Evolutionary conservation across 2,797 vertebrate species (phyloP).

Genomic region (Peromyscus nudipes): DNA sequence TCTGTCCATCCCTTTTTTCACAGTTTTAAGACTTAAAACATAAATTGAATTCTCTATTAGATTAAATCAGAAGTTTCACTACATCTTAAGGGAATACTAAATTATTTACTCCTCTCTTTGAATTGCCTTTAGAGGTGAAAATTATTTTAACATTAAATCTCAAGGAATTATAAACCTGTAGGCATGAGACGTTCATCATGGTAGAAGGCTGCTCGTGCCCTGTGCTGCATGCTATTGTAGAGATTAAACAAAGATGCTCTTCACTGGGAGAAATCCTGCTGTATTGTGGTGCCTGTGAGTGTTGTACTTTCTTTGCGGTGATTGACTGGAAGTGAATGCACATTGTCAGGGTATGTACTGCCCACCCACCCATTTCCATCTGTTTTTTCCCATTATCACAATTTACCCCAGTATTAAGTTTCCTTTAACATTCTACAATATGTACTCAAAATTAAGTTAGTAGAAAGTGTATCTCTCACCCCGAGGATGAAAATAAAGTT

Average conservation of each 20-base stretch:
- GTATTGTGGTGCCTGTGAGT: neutral
- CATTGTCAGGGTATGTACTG: neutral
- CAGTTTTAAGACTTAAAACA: conserved; percentile 28
- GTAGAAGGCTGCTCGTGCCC: neutral
- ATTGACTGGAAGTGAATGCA: neutral
- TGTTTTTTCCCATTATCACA: neutral
- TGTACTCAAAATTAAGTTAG: neutral
- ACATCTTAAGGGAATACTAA: neutral
- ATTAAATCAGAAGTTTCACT: neutral
- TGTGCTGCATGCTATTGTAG: neutral
- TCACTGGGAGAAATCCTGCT: neutral
- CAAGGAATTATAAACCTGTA: neutral
- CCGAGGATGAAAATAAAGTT: neutral
- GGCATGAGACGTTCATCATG: neutral
- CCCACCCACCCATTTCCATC: neutral
- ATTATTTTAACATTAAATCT: neutral
- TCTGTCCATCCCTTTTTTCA: neutral
- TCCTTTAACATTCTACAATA: neutral
- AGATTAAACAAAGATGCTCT: neutral
- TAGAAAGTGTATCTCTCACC: neutral
- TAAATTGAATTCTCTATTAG: neutral
- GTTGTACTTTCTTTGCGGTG: neutral
- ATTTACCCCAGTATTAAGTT: neutral
- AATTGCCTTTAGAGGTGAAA: neutral
- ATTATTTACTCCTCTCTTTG: neutral